Conservation (phyloP, 1,140 invertebrate genomes). For the Drosophila grimshawi region DNA sequence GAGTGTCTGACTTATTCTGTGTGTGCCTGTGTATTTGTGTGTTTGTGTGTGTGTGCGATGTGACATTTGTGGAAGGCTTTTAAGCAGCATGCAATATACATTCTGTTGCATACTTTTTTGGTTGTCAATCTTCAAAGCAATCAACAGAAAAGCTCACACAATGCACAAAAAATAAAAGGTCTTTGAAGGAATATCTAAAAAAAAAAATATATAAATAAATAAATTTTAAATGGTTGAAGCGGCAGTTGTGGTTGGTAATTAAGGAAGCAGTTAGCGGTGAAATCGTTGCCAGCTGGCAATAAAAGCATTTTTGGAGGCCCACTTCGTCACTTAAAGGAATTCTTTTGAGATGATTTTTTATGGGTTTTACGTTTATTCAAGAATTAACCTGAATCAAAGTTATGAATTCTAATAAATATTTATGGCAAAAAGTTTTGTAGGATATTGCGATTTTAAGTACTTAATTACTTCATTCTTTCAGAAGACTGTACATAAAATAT, state of each 20-base stretch:
- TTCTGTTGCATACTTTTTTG: slow-evolving; percentile 52
- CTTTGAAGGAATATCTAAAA: slow-evolving; percentile 2
- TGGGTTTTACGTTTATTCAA: neutral
- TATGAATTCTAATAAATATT: no score
- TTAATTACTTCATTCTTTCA: no score
- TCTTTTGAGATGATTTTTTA: neutral
- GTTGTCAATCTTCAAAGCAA: slow-evolving; percentile 65
- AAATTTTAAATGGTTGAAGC: neutral
- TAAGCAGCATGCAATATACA: slow-evolving; percentile 50
- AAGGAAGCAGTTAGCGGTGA: neutral
- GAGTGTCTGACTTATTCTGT: slow-evolving; percentile 29
- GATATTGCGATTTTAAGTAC: no score
- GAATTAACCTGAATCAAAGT: neutral
- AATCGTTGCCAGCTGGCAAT: neutral
- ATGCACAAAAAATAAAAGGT: slow-evolving; percentile 37
- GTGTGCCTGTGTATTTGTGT: slow-evolving; percentile 40
- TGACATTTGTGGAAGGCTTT: slow-evolving; percentile 54
- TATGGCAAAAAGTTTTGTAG: no score
- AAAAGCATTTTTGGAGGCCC: neutral
- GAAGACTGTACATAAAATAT: no score
- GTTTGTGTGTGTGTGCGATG: slow-evolving; percentile 47
- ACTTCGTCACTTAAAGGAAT: neutral
- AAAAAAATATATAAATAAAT: neutral
- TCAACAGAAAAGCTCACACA: slow-evolving; percentile 55
- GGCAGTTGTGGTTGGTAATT: slow-evolving; percentile 6